These are phyloP conservation scores for Enteromius paludinosus DNA, from an alignment of 2,797 vertebrate species.

Conservation along the genomic window DNA sequence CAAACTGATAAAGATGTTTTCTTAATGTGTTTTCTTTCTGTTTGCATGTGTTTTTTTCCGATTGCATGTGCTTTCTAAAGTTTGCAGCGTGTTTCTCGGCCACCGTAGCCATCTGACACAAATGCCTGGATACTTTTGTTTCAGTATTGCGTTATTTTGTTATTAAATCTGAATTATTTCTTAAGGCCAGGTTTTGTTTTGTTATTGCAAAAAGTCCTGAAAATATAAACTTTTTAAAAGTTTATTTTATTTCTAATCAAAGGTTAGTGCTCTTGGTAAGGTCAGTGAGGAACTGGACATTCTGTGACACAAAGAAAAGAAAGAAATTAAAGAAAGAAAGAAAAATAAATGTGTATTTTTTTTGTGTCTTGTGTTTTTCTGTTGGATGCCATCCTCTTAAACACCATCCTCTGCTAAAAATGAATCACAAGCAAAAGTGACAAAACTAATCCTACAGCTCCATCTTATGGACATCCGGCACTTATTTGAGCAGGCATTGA, in stretches of 20 bases:
- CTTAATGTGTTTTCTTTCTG: no score
- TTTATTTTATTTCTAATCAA: neutral
- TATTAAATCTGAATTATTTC: neutral
- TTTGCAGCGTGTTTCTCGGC: no score
- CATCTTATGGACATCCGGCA: conserved; percentile 15
- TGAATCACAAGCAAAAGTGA: neutral
- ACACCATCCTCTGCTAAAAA: neutral
- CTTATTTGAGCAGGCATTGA: neutral
- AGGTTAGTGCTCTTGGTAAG: neutral
- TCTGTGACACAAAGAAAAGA: neutral
- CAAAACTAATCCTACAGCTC: conserved; percentile 13
- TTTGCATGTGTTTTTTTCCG: no score
- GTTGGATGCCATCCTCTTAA: neutral
- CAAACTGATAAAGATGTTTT: no score
- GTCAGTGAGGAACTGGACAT: no score
- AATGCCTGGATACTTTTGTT: neutral
- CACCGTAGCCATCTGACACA: neutral
- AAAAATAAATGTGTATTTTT: neutral
- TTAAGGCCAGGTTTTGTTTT: neutral
- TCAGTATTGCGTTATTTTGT: neutral
- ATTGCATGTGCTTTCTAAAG: no score
- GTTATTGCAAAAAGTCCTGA: neutral
- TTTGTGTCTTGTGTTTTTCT: neutral
- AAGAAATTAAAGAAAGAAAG: neutral
- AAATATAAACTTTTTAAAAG: neutral